phyloP scores from a whole-genome alignment of 2,888 invertebrate genomes.

The Entomobrya proxima region DNA sequence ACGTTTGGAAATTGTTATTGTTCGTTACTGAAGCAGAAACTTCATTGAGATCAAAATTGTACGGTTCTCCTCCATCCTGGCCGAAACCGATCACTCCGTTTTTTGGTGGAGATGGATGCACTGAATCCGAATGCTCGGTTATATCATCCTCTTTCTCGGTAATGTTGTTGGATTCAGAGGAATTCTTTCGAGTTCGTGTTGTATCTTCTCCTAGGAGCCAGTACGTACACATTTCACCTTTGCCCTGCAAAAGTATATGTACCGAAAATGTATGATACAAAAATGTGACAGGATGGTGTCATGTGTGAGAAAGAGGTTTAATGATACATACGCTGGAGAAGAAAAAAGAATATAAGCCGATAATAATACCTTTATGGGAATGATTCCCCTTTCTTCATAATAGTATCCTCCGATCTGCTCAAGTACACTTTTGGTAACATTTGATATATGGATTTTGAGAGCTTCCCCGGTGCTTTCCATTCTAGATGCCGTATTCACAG shows the following conservation, averaged over 20 bases:
- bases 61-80: conserved; percentile 38
- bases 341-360: background rate
- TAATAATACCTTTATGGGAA: conserved; percentile 80
- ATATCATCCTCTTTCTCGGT: background rate
- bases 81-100: conserved; percentile 55
- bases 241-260: no score
- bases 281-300: background rate
- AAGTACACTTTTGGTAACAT: conserved; percentile 87
- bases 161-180: conserved; percentile 48
- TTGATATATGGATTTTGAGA: conserved; percentile 91
- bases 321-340: background rate
- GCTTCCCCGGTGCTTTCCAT: conserved; percentile 92
- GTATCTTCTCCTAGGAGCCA: conserved; percentile 83
- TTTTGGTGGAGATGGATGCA: conserved; percentile 46
- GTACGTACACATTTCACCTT: conserved; percentile 86
- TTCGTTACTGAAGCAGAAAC: conserved; percentile 32
- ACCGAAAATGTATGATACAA: background rate
- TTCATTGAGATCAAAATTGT: conserved; percentile 58
- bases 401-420: conserved; percentile 89
- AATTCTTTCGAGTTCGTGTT: conserved; percentile 60
- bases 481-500: conserved; percentile 88
- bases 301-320: background rate
- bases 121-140: background rate
- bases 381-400: conserved; percentile 89
- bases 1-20: conserved; percentile 50